phyloP scores from a whole-genome alignment of 2,888 invertebrate species.

The Drosophila pullipes region DNA sequence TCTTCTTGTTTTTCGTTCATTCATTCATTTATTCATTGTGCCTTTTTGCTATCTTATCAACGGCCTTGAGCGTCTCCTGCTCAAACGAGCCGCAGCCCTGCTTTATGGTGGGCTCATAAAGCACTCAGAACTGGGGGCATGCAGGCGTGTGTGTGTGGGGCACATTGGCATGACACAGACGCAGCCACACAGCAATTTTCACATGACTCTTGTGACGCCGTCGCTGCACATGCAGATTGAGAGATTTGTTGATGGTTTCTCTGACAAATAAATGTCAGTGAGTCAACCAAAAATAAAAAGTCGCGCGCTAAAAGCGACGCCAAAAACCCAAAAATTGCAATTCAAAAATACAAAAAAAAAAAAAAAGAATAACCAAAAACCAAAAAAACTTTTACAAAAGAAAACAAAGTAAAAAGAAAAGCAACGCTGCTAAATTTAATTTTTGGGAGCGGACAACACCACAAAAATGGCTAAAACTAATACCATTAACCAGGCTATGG shows the following conservation, averaged over 20 bases:
- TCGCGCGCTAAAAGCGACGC: constrained; percentile 46
- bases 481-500: constrained; percentile 38
- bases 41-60: constrained; percentile 60
- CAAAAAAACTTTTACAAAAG: constrained; percentile 15
- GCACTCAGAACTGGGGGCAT: constrained; percentile 20
- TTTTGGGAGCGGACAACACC: constrained; percentile 24
- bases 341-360: constrained; percentile 5
- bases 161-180: constrained; percentile 36
- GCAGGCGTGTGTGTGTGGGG: neutral
- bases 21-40: constrained; percentile 19
- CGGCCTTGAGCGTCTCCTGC: constrained; percentile 57
- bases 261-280: constrained; percentile 64
- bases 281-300: constrained; percentile 52
- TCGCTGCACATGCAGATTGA: constrained; percentile 7
- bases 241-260: constrained; percentile 5
- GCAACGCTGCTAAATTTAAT: constrained; percentile 52
- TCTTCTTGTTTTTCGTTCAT: neutral
- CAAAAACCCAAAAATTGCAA: constrained; percentile 31
- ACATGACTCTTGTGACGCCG: constrained; percentile 48
- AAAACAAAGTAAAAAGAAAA: constrained; percentile 11
- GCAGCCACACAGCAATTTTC: constrained; percentile 29
- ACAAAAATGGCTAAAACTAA: constrained; percentile 38
- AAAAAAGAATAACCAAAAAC: neutral
- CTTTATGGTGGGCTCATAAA: constrained; percentile 38
- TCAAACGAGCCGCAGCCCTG: constrained; percentile 22